Conservation (phyloP, 2,113 vertebrate species). For the Pogonocichla stellata region DNA sequence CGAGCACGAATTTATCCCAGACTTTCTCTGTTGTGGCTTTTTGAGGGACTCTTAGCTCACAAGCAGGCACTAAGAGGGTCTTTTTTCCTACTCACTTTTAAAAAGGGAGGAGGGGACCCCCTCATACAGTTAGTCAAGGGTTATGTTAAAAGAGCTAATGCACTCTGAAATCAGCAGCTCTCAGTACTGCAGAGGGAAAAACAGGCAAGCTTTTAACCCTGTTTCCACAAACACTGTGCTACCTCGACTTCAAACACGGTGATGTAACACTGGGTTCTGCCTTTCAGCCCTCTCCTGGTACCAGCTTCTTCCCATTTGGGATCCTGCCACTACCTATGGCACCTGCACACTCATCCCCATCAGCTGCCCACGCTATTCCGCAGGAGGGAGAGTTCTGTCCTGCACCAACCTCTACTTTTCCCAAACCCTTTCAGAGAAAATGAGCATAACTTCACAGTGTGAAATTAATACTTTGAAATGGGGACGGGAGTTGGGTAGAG, state of each 20-base stretch:
- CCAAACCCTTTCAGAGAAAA: background rate
- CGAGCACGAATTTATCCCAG: background rate
- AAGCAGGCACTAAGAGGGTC: background rate
- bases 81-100: constrained; percentile 1
- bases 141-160: background rate
- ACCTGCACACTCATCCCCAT: background rate
- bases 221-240: background rate
- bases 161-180: background rate
- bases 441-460: background rate
- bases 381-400: background rate
- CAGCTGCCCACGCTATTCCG: fast-evolving
- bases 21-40: background rate
- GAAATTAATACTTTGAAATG: background rate
- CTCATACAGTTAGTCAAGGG: background rate
- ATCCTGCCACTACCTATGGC: background rate
- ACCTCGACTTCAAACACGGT: background rate
- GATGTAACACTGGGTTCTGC: background rate
- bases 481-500: background rate
- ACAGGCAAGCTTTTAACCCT: background rate
- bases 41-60: background rate
- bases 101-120: background rate
- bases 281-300: background rate
- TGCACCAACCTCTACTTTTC: background rate
- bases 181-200: background rate
- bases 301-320: fast-evolving